These are phyloP conservation scores for Goniozus legneri DNA, from an alignment of 1,140 invertebrate species.

Conservation along the genomic window DNA sequence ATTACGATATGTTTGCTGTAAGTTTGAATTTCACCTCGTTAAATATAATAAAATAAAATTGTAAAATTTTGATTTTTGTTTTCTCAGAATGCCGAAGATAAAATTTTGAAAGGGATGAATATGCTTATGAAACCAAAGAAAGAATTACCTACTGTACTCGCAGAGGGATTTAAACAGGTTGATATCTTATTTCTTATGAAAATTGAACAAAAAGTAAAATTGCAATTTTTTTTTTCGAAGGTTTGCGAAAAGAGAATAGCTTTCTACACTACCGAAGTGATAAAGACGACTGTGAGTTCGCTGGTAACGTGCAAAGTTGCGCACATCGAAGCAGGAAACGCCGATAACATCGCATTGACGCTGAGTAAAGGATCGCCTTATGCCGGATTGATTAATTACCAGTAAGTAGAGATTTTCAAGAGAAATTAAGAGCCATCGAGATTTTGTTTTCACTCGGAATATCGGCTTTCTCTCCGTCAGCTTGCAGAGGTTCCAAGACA, in stretches of 20 bases:
- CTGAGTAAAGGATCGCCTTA: slow-evolving; percentile 15
- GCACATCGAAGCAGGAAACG: slow-evolving; percentile 5
- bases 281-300: not conserved
- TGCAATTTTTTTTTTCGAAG: slow-evolving; percentile 1
- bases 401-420: too few species aligned
- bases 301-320: slow-evolving; percentile 1
- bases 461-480: slow-evolving; percentile 16
- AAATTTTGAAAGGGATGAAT: slow-evolving; percentile 3
- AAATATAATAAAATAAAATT: not conserved
- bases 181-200: slow-evolving; percentile 1
- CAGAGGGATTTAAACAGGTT: slow-evolving; percentile 16
- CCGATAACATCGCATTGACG: slow-evolving; percentile 13
- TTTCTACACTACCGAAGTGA: slow-evolving; percentile 10
- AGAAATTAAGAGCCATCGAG: too few species aligned
- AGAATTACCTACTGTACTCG: slow-evolving; percentile 2
- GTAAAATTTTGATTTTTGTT: not conserved
- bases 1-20: slow-evolving; percentile 23
- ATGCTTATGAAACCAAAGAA: slow-evolving; percentile 1
- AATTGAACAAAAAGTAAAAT: slow-evolving; percentile 11
- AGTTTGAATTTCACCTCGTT: not conserved
- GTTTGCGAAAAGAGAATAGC: slow-evolving; percentile 17
- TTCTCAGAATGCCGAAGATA: slow-evolving; percentile 8
- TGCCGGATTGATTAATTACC: slow-evolving; percentile 14
- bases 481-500: slow-evolving; percentile 21
- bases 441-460: too few species aligned